These are phyloP conservation scores for Spizella passerina DNA, from an alignment of 2,797 vertebrate genomes.

Conservation along the genomic window DNA sequence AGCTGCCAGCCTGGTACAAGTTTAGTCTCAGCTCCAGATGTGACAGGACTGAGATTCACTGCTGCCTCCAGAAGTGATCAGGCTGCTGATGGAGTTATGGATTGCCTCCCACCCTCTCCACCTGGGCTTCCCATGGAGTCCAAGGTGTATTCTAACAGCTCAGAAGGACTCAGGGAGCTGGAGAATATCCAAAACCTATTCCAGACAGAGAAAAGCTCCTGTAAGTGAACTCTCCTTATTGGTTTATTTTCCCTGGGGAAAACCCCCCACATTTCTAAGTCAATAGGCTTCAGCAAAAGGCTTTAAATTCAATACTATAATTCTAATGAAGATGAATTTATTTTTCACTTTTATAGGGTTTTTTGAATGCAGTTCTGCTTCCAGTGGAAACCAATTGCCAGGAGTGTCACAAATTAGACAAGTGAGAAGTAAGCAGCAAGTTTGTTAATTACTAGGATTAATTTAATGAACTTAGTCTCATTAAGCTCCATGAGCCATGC, in stretches of 20 bases:
- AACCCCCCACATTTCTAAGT: not conserved
- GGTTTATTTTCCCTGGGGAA: not conserved
- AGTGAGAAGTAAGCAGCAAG: slow-evolving; percentile 69
- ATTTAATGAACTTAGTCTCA: slow-evolving; percentile 78
- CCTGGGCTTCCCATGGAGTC: not conserved
- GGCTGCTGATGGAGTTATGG: not conserved
- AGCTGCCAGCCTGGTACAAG: not conserved
- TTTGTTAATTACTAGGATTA: slow-evolving; percentile 78
- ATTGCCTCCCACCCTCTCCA: not conserved
- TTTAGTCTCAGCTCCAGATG: not conserved
- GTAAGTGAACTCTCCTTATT: not conserved
- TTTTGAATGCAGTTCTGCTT: slow-evolving; percentile 79
- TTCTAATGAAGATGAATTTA: slow-evolving; percentile 88
- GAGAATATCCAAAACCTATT: not conserved
- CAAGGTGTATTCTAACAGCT: not conserved
- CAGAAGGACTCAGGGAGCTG: not conserved
- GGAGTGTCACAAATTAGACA: slow-evolving; percentile 72
- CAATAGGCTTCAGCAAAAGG: slow-evolving; percentile 72
- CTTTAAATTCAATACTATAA: slow-evolving; percentile 72
- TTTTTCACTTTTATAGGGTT: slow-evolving; percentile 75
- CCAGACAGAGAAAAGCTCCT: not conserved
- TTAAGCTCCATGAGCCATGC: slow-evolving; percentile 73
- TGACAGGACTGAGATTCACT: fast-evolving
- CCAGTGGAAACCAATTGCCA: slow-evolving; percentile 79
- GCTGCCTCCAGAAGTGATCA: not conserved